Conservation (phyloP, 2,888 invertebrate genomes). For the Apeira syringaria region DNA sequence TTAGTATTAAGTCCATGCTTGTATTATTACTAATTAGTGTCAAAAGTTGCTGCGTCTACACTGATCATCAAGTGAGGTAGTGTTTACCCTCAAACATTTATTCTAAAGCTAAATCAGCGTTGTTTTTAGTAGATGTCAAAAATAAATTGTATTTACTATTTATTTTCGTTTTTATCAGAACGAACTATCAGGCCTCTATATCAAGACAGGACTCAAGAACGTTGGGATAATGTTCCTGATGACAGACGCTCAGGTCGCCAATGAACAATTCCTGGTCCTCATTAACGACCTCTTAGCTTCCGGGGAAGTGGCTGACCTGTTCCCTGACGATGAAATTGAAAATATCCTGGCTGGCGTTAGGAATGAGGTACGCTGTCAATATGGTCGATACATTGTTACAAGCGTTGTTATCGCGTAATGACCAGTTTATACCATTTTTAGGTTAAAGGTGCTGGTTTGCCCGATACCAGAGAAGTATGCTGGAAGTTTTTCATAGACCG, state of each 20-base stretch:
- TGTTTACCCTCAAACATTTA: too few relatives aligned
- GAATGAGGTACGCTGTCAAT: slow-evolving; percentile 83
- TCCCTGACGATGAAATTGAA: slow-evolving; percentile 98
- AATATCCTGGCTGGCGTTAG: slow-evolving; percentile 94
- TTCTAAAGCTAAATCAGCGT: too few relatives aligned
- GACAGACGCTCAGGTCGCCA: slow-evolving; percentile 98
- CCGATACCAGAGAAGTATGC: slow-evolving; percentile 97
- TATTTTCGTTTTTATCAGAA: too few relatives aligned
- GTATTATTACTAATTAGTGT: too few relatives aligned
- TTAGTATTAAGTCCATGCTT: too few relatives aligned
- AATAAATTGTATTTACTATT: too few relatives aligned
- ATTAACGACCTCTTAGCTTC: slow-evolving; percentile 98
- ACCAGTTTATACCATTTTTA: slow-evolving; percentile 33
- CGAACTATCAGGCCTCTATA: slow-evolving; percentile 93
- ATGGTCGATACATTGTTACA: too few relatives aligned
- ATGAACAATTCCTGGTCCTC: slow-evolving; percentile 96
- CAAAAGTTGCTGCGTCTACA: too few relatives aligned
- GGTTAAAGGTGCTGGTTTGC: slow-evolving; percentile 93
- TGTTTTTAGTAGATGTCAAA: too few relatives aligned
- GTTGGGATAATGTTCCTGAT: slow-evolving; percentile 97
- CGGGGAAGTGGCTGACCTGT: slow-evolving; percentile 97
- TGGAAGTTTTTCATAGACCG: slow-evolving; percentile 99
- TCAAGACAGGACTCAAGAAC: slow-evolving; percentile 96
- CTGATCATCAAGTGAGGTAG: too few relatives aligned
- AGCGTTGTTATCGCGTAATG: too few relatives aligned